Evolutionary conservation across 2,888 invertebrate species (phyloP).

Genomic region (Schizaphis graminum): DNA sequence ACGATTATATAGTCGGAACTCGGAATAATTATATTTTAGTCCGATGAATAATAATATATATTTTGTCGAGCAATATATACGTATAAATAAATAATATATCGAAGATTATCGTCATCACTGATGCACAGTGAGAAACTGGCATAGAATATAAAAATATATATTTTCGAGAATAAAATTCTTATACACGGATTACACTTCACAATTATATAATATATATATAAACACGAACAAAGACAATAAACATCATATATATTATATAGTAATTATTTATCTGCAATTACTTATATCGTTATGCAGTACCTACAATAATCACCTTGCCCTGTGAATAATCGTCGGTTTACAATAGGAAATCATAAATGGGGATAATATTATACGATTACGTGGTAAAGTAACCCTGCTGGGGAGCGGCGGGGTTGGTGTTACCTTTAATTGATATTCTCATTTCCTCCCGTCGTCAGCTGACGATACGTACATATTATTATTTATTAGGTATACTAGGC

Average conservation of each 20-base stretch:
- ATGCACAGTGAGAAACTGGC: not conserved
- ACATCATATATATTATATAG: too few relatives aligned
- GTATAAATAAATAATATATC: not conserved
- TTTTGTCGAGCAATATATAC: not conserved
- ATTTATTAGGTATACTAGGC: not conserved
- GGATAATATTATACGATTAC: not conserved
- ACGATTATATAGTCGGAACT: not conserved
- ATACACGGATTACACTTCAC: not conserved
- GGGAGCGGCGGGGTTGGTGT: not conserved
- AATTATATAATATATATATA: too few relatives aligned
- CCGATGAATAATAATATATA: not conserved
- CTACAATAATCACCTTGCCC: not conserved
- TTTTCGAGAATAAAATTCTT: not conserved
- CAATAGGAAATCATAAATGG: not conserved
- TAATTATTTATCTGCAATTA: not conserved
- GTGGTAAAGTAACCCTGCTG: not conserved
- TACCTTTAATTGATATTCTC: conserved; percentile 7
- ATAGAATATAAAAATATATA: not conserved
- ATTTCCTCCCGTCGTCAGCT: not conserved
- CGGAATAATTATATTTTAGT: conserved; percentile 2
- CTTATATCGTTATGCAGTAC: not conserved
- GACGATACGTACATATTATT: not conserved
- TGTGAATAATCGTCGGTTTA: too few relatives aligned
- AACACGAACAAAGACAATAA: too few relatives aligned
- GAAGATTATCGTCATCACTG: not conserved